phyloP scores from a whole-genome alignment of 2,113 vertebrate genomes.

The Piliocolobus tephrosceles region DNA sequence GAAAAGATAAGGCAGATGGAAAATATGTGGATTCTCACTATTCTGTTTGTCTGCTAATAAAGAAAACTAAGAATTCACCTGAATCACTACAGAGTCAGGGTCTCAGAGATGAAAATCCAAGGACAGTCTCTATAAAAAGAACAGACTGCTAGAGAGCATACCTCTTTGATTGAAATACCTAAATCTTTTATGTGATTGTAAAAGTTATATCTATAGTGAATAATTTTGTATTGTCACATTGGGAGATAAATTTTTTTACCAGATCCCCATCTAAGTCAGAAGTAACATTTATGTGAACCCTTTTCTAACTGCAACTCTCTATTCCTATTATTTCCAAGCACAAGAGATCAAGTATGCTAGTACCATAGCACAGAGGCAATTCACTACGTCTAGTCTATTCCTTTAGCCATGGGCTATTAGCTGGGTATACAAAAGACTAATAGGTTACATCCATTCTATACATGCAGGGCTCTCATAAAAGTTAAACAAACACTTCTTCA shows the following conservation, averaged over 20 bases:
- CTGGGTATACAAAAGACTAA: conserved; percentile 71
- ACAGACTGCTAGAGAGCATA: background rate
- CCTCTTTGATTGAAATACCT: conserved; percentile 52
- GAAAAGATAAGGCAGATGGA: background rate
- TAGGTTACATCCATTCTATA: conserved; percentile 63
- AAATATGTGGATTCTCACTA: background rate
- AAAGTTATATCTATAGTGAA: conserved; percentile 64
- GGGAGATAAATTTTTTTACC: conserved; percentile 64
- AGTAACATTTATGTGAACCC: conserved; percentile 75
- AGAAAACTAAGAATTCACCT: background rate
- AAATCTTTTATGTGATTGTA: conserved; percentile 53
- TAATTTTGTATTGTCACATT: conserved; percentile 67
- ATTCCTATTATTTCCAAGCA: conserved; percentile 75
- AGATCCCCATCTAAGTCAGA: conserved; percentile 72
- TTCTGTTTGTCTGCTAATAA: background rate
- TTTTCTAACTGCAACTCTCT: conserved; percentile 75
- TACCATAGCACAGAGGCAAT: conserved; percentile 50
- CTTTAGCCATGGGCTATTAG: conserved; percentile 73
- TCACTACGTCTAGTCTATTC: conserved; percentile 57
- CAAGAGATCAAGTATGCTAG: conserved; percentile 56
- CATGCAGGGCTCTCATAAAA: conserved; percentile 57
- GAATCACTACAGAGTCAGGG: background rate
- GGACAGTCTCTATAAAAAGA: conserved; percentile 30
- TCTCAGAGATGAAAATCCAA: conserved; percentile 48
- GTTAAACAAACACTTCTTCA: conserved; percentile 63